Conservation (phyloP, 30 jellyfish, hydroid and myxozoan genomes). For the Clytia hemisphaerica region DNA sequence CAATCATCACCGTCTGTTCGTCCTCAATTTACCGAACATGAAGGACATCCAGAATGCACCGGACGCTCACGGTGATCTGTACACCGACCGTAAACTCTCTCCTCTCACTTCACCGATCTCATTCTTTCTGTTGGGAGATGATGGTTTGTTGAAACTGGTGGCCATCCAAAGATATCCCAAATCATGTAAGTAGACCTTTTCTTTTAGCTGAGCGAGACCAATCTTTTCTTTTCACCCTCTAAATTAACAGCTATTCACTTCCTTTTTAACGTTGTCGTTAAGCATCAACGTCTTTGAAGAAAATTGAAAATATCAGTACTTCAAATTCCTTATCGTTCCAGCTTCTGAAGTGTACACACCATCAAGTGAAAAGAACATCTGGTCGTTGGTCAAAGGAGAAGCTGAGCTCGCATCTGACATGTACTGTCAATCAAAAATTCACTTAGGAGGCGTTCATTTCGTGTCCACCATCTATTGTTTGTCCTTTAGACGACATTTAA, state of each 20-base stretch:
- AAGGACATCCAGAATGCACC: slow-evolving; percentile 47
- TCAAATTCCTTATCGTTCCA: background rate
- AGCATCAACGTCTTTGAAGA: no score
- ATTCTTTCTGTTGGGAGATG: slow-evolving; percentile 37
- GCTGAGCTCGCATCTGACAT: slow-evolving; percentile 63
- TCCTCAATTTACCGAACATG: slow-evolving; percentile 2
- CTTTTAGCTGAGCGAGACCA: background rate
- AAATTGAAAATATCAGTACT: background rate
- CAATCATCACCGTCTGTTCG: background rate
- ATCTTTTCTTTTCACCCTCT: no score
- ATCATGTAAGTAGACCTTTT: background rate
- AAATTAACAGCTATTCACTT: no score
- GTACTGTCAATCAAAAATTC: slow-evolving; percentile 61
- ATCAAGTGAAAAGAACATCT: slow-evolving; percentile 29
- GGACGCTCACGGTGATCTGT: no score
- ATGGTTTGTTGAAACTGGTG: slow-evolving; percentile 41
- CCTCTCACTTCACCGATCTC: slow-evolving; percentile 66
- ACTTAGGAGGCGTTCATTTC: slow-evolving; percentile 58
- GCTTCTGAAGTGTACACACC: slow-evolving; percentile 79
- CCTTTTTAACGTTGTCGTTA: no score
- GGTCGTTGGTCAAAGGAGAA: slow-evolving; percentile 73
- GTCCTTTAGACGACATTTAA: slow-evolving; percentile 62
- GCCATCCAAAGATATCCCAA: slow-evolving; percentile 74
- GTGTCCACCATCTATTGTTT: slow-evolving; percentile 67
- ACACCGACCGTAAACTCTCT: slow-evolving; percentile 40